A percentile compares a stretch with the other conserved stretches of the same genome.
Evolutionary conservation across 2,797 vertebrate genomes (phyloP).

Genomic region (Hippocampus kuda): DNA sequence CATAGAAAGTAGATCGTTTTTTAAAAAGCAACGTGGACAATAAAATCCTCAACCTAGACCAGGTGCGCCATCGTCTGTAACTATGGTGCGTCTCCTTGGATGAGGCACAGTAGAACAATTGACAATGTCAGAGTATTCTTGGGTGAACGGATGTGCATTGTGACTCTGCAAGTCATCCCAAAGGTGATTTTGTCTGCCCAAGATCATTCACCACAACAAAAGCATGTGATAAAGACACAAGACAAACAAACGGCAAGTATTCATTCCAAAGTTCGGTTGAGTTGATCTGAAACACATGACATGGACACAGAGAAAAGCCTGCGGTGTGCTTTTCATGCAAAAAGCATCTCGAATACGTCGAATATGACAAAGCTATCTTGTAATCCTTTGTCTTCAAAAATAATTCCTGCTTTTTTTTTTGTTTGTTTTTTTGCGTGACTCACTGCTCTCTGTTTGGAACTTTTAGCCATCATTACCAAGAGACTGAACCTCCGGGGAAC

Average conservation of each 20-base stretch:
- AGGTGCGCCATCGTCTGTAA: not conserved
- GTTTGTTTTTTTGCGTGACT: not conserved
- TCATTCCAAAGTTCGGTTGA: not conserved
- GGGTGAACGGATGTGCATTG: not conserved
- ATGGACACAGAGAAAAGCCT: not conserved
- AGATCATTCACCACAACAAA: not conserved
- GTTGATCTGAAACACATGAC: not conserved
- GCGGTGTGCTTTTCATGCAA: not conserved
- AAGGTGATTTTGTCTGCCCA: not conserved
- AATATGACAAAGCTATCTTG: not conserved
- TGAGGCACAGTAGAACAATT: not conserved
- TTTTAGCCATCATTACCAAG: not conserved
- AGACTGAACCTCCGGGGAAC: not conserved
- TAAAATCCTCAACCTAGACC: constrained; percentile 14
- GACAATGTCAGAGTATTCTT: not conserved
- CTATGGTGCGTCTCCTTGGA: not conserved
- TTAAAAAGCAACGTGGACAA: constrained; percentile 24
- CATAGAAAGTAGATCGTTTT: constrained; percentile 35
- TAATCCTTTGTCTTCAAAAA: constrained; percentile 1
- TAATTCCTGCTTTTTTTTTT: not conserved
- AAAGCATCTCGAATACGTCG: not conserved
- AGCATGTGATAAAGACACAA: not conserved
- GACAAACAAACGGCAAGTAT: not conserved
- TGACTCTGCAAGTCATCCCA: not conserved
- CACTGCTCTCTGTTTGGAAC: not conserved